These are phyloP conservation scores for Enhydra lutris DNA, from an alignment of 2,113 vertebrate genomes.

Conservation along the genomic window DNA sequence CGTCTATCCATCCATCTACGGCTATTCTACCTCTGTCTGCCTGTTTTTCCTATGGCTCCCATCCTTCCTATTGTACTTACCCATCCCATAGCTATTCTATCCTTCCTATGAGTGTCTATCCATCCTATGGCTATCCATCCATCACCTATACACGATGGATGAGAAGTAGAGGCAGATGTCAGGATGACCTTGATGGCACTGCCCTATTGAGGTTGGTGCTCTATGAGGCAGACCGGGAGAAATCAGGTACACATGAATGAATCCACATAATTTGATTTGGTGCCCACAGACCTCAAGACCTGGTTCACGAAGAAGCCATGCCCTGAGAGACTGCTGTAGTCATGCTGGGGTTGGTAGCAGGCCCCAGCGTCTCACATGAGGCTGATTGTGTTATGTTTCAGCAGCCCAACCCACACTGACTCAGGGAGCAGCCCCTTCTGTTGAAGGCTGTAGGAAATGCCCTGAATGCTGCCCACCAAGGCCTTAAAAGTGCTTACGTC, in stretches of 20 bases:
- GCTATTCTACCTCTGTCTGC: not conserved
- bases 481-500: not conserved
- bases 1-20: not conserved
- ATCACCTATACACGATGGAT: no score
- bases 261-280: accelerated
- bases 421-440: not conserved
- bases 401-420: not conserved
- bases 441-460: accelerated
- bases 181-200: not conserved
- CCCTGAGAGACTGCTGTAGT: not conserved
- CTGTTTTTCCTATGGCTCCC: not conserved
- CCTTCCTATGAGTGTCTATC: no score
- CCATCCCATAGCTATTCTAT: not conserved
- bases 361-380: not conserved
- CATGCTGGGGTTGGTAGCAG: not conserved
- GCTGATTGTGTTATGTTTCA: accelerated
- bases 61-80: no score
- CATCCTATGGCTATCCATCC: not conserved
- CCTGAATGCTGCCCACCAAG: accelerated
- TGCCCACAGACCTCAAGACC: not conserved
- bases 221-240: not conserved
- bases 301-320: not conserved
- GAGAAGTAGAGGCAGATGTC: not conserved
- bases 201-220: not conserved
- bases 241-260: accelerated